These are phyloP conservation scores for Auanema sp. DNA, from an alignment of 2,888 invertebrate genomes.

Conservation along the genomic window DNA sequence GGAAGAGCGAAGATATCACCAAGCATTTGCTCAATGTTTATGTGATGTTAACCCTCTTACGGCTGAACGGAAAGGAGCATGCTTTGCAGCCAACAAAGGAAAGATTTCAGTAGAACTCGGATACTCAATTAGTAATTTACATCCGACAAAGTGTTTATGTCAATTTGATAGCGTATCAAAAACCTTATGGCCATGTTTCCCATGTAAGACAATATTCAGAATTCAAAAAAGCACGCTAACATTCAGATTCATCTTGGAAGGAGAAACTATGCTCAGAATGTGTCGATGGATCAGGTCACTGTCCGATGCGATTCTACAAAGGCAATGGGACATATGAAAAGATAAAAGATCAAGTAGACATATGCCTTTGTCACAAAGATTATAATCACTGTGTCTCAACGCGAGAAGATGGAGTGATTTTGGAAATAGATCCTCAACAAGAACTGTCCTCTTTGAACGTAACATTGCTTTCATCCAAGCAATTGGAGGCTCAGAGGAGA, in stretches of 20 bases:
- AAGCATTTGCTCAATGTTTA: constrained; percentile 59
- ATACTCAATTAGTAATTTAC: constrained; percentile 37
- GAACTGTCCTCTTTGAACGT: constrained; percentile 50
- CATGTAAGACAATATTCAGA: constrained; percentile 41
- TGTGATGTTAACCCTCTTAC: constrained; percentile 60
- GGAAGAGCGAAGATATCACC: constrained; percentile 44
- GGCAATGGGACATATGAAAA: constrained; percentile 41
- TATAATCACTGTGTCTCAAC: constrained; percentile 62
- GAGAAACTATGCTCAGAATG: constrained; percentile 61
- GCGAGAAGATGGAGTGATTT: constrained; percentile 57
- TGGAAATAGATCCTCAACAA: constrained; percentile 57
- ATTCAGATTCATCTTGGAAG: constrained; percentile 59
- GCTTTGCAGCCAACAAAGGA: constrained; percentile 55
- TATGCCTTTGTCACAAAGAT: constrained; percentile 61
- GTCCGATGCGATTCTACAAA: constrained; percentile 60
- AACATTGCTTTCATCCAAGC: constrained; percentile 18
- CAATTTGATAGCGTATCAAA: constrained; percentile 59
- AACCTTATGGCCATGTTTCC: constrained; percentile 62
- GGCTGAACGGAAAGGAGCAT: constrained; percentile 56
- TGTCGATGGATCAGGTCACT: constrained; percentile 56
- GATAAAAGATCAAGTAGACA: constrained; percentile 48
- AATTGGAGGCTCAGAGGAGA: constrained; percentile 14
- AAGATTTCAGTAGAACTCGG: constrained; percentile 36
- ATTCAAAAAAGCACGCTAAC: constrained; percentile 14
- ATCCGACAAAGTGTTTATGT: constrained; percentile 54